A percentile compares a stretch with the other conserved stretches of the same genome.
Conservation (phyloP, 2,797 vertebrate species). For the Neosilurus mollespiculum region DNA sequence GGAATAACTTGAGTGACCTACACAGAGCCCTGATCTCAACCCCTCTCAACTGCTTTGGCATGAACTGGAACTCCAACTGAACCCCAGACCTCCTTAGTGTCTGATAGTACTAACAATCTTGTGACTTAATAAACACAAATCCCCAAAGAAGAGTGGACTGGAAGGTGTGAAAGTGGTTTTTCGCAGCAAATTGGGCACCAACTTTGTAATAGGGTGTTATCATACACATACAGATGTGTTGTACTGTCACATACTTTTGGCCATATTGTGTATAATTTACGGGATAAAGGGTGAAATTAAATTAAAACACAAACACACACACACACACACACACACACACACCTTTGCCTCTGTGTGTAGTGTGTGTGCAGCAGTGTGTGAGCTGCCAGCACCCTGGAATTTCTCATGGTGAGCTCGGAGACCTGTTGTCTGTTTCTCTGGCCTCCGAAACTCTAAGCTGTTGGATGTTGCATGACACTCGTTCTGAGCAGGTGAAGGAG, state of each 20-base stretch:
- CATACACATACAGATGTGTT: background rate
- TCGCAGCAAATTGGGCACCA: background rate
- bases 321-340: background rate
- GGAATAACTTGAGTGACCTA: background rate
- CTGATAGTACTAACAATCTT: background rate
- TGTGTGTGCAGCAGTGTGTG: slow-evolving; percentile 8
- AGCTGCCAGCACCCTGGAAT: slow-evolving; percentile 32
- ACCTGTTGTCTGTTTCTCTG: slow-evolving; percentile 38
- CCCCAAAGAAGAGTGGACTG: background rate
- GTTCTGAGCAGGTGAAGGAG: slow-evolving; percentile 34
- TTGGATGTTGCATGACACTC: slow-evolving; percentile 17
- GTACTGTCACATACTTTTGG: background rate
- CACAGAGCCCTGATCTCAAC: background rate
- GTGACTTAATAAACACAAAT: background rate
- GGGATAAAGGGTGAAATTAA: background rate
- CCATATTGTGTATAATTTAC: background rate
- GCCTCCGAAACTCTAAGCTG: slow-evolving; percentile 59
- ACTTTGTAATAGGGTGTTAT: background rate
- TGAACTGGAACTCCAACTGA: background rate
- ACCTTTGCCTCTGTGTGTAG: slow-evolving; percentile 40
- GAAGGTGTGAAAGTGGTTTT: background rate
- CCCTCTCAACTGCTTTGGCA: background rate
- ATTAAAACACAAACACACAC: too few species aligned
- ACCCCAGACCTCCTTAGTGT: background rate
- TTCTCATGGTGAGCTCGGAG: slow-evolving; percentile 42